Conservation (phyloP, 2,888 invertebrate species). For the Linnaemya vulpina region DNA sequence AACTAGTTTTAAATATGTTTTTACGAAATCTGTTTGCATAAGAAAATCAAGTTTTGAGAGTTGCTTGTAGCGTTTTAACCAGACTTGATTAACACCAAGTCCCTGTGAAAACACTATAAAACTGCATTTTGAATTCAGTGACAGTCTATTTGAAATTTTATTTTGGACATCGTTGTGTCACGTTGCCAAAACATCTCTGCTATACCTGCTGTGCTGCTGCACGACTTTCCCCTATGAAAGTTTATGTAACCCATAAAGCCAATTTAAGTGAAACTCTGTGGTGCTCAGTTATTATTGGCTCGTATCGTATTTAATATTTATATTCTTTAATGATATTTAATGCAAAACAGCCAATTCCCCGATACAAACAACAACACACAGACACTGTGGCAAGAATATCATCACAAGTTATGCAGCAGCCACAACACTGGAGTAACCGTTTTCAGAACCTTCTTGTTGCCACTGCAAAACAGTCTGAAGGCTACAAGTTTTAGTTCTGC, state of each 20-base stretch:
- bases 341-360: constrained; percentile 27
- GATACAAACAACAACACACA: not conserved
- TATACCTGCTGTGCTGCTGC: constrained; percentile 20
- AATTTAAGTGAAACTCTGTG: constrained; percentile 46
- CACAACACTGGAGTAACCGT: not conserved
- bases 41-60: too few relatives aligned
- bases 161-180: not conserved
- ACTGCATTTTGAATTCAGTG: too few relatives aligned
- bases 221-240: constrained; percentile 7
- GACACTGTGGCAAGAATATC: not conserved
- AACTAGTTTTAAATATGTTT: too few relatives aligned
- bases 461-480: constrained; percentile 23
- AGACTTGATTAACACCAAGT: too few relatives aligned
- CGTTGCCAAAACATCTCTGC: not conserved
- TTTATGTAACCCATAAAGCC: constrained; percentile 67
- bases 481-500: constrained; percentile 22
- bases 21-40: too few relatives aligned
- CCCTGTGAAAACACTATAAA: too few relatives aligned
- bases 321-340: constrained; percentile 73
- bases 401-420: not conserved
- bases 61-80: too few relatives aligned
- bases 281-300: constrained; percentile 55
- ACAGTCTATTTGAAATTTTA: not conserved
- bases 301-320: constrained; percentile 81
- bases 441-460: not conserved